These are phyloP conservation scores for Gymnobelideus leadbeateri DNA, from an alignment of 2,113 vertebrate species.

Conservation along the genomic window DNA sequence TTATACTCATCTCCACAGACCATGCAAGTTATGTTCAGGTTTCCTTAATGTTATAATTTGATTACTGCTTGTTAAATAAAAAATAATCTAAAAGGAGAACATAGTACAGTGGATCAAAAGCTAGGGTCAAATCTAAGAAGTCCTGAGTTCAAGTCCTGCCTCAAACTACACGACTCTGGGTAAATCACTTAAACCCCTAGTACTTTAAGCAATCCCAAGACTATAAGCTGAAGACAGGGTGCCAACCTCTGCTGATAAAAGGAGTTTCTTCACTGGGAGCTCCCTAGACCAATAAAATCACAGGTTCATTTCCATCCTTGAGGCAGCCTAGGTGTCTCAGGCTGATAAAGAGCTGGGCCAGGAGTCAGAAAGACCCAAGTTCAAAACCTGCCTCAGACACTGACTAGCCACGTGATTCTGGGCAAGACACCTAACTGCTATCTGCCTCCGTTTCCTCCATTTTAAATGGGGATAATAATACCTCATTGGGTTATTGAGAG, in stretches of 20 bases:
- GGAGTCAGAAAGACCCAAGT: background rate
- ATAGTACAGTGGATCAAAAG: background rate
- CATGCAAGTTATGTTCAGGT: background rate
- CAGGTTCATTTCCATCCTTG: background rate
- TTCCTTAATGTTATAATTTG: background rate
- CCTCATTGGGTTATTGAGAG: too few relatives aligned
- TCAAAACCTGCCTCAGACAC: background rate
- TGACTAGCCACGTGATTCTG: background rate
- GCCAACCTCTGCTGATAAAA: background rate
- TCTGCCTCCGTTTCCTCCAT: background rate
- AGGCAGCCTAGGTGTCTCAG: background rate
- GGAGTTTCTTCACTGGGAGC: background rate
- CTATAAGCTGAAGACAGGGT: background rate
- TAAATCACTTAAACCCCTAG: background rate
- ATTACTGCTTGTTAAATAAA: background rate
- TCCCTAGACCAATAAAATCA: background rate
- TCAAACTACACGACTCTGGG: background rate
- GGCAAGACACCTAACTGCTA: background rate
- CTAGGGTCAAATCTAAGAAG: background rate
- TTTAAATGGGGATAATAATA: background rate
- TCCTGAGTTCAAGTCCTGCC: background rate
- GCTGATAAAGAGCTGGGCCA: background rate
- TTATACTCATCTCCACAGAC: background rate
- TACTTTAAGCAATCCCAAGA: background rate
- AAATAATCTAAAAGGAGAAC: background rate